Evolutionary conservation across 2,888 invertebrate species (phyloP), one percentile per base, ranked within the genome.

Genomic region (Drosophila pseudotakahashii): DNA sequence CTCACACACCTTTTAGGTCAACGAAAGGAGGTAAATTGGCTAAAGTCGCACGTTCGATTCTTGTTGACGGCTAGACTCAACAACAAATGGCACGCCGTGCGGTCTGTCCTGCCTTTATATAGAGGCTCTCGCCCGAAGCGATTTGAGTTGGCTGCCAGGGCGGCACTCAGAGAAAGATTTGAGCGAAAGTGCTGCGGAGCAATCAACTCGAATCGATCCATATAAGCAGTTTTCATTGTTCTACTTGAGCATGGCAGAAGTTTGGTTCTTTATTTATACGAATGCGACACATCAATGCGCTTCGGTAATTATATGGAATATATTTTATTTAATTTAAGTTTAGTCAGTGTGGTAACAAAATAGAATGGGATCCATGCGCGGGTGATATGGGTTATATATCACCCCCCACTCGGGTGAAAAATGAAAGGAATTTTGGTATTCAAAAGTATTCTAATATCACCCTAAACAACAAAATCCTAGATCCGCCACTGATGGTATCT

Each of bases 31-130:
- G 48, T 70, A 73, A 71, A 62, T 71, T 78, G 70, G 63, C 83
- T 75, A 52, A 67, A 79, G 72, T 86, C 81, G 81, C 85, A 81
- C 82, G 79, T 78, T 76, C 77, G 91, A 86, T 85, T 90, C 90
- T 84, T 89, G 91, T 81, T 88, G 91, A 88, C 90, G 88, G 79
- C 90, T 79, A 81, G 83, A 90, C 89, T 91, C 89, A 89, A 91
- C 90, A 90, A 90, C 91, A 91, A 91, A 91, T 91, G 90, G 90
- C 89, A 89, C 79, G 80, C 74, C 73, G 81, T 78, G 76, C 71
- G 74, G 64, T 53, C 64, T 74, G 80, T 73, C 62, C 59, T 75
- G 88, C 88, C 89, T 91, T 91, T 91, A 90, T 91, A 91, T 88
- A 71, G 73, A 73, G 72, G 59, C 77, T 78, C 73, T 79, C 88